Base-by-base conservation (phyloP, 2,113 vertebrate genomes). In the Cyprinodon variegatus region DNA sequence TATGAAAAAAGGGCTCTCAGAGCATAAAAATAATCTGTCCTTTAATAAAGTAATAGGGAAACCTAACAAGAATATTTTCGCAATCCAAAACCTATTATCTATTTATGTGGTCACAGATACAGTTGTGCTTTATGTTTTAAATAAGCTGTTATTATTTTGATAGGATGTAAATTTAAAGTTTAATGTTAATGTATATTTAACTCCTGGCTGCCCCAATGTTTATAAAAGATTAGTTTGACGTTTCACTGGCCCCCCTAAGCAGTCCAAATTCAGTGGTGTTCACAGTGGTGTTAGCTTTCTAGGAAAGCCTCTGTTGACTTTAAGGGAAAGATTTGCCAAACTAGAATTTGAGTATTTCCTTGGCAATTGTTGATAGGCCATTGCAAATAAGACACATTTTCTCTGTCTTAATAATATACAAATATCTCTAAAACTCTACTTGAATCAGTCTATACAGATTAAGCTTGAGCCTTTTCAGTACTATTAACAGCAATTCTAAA, bases 201-300 rank as follows among this genome's bases (percentile, higher is more conserved):
- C 29, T 29, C 29, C 29, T 29, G 29, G 29, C 29, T 0, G 29
- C 1, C 29, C 29, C 29, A 29, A 29, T 29, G 29, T 29, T 29
- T 29, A 29, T 29, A 29, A 29, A 29, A 29, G 62, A 62, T 82
- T 74, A 71, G 59, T 29, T 75, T 85, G 91, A 88, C 88, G 85
- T 91, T 89, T 92, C 67, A 78, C 63, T 20, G 11, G 11, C 48
- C 61, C 41, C 11, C 36, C 70, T 75, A 13, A 72, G 22, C 39
- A 64, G 66, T 70, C 57, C 65, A 37, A 17, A 17, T 0, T 11
- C 45, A 37, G 0, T 9, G 40, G 74, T 45, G 61, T 37, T 2
- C n/a, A 48, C 50, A 4, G 36, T 0, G 65, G 84, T 77, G 72
- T 90, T 48, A 1, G 43, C 73, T 89, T 91, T 82, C 86, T 60